Base-by-base conservation (phyloP, 2,113 vertebrate genomes). In the Dicrurus megarhynchus region DNA sequence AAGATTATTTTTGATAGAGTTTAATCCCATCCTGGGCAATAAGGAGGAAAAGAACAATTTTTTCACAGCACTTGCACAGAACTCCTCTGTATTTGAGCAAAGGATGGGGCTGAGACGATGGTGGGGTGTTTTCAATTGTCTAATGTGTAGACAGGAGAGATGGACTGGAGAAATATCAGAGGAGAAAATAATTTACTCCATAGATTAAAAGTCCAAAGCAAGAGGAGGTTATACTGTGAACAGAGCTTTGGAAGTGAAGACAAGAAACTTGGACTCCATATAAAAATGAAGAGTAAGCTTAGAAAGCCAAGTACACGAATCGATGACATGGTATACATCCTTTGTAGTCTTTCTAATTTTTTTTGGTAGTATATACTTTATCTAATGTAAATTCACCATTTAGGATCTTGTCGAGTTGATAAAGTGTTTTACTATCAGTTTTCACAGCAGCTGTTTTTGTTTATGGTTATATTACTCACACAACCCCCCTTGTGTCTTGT, bases 51-150 rank as follows among this genome's bases (percentile, higher is more conserved):
- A 74, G 1, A 86, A 9, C 10, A 21, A 3, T 8, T 20, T 42
- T 84, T 84, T 26, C 12, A 39, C 19, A 64, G 5, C 9, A 33
- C 12, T 76, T 89, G n/a, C 18, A 50, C 7, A 32, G 46, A 74
- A 3, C 3, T 64, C 11, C 16, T 84, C 30, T 7, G 20, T 44
- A 56, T 53, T 39, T 1, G 3, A 87, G 28, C 5, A 90, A 74
- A 78, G 2, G 9, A 53, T 61, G 21, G 5, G 28, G 13, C 8
- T 44, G 30, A 89, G 18, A 7, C 2, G 52, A 83, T 76, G 5
- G 6, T 53, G 7, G 3, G 1, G 0, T 16, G 71, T 76, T 35
- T 60, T 46, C 55, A 46, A 0, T 67, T 67, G 4, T 37, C 11
- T 76, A 9, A 3, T 10, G 1, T 13, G 6, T 32, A 56, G 18